Evolutionary conservation across 2,113 vertebrate species (phyloP).

Genomic region (Oreochromis aureus): DNA sequence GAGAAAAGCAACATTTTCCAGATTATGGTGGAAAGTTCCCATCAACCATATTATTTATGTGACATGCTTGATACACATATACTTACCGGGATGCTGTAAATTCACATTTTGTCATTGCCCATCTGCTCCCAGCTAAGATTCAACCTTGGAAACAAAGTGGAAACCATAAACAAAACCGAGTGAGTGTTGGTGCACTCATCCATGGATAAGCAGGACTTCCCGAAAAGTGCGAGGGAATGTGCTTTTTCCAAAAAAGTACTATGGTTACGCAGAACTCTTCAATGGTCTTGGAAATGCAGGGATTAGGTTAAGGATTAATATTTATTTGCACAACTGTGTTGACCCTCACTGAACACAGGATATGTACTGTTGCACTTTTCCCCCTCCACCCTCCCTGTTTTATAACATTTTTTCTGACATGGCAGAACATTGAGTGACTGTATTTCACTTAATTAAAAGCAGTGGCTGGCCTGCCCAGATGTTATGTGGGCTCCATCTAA

Average conservation of each 20-base stretch:
- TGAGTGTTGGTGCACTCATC: neutral
- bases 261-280: conserved; percentile 38
- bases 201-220: conserved; percentile 5
- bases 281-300: conserved; percentile 71
- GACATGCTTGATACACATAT: neutral
- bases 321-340: conserved; percentile 81
- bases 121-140: neutral
- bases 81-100: neutral
- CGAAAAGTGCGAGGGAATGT: conserved; percentile 2
- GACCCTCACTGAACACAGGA: conserved; percentile 74
- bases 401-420: conserved; percentile 52
- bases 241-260: conserved; percentile 32
- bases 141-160: neutral
- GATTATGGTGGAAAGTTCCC: neutral
- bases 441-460: conserved; percentile 89
- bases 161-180: conserved; percentile 10
- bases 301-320: conserved; percentile 71
- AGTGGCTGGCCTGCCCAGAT: conserved; percentile 79
- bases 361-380: conserved; percentile 66
- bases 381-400: conserved; percentile 33
- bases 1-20: conserved; percentile 13
- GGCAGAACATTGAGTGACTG: conserved; percentile 74
- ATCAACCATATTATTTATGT: conserved; percentile 5
- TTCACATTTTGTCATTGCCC: neutral
- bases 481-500: conserved; percentile 79